Evolutionary conservation across 1,140 invertebrate genomes (phyloP), one percentile per base, ranked within the genome.

Genomic region (Delia radicum): DNA sequence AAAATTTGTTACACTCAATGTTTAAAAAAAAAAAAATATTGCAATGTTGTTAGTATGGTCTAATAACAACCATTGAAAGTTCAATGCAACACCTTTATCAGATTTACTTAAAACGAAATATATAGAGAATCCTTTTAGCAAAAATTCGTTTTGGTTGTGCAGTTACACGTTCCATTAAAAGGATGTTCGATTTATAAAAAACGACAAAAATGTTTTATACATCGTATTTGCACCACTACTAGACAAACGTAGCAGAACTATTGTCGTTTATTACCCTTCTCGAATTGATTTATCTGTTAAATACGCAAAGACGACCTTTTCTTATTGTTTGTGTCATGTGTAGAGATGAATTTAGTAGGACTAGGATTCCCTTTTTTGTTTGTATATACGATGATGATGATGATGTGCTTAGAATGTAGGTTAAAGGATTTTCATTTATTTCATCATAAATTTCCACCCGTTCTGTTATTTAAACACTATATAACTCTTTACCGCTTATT

Each of bases 241-340:
- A 10, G 8, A 10, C 48, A 55, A 55, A 55, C 10, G 21, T 8
- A 26, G 27, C n/a, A n/a, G n/a, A n/a, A n/a, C n/a, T 37, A 37
- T 74, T 27, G 46, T 37, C 31, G 37, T 85, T 85, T 83, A 85
- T 85, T 85, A 79, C 81, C 83, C 83, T 85, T 78, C 83, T 85
- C 83, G 83, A 85, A 85, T 85, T 81, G 83, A 83, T 85, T 85
- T 85, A 85, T 83, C 83, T 85, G 81, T 85, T 80, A 85, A 85
- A 85, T 85, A 81, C 21, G 7, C 6, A 2, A 21, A 21, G n/a
- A 18, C 48, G 48, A 55, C 48, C 48, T 55, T 55, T 55, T 21
- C 18, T 2, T 21, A 55, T 21, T 55, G 18, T 18, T 55, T 6
- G 48, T 55, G 48, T 55, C 48, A 55, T 55, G 18, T 18, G 18